A percentile compares a stretch with the other conserved stretches of the same genome.
Evolutionary conservation across 2,797 vertebrate species (phyloP).

Genomic region (Brotula barbata): DNA sequence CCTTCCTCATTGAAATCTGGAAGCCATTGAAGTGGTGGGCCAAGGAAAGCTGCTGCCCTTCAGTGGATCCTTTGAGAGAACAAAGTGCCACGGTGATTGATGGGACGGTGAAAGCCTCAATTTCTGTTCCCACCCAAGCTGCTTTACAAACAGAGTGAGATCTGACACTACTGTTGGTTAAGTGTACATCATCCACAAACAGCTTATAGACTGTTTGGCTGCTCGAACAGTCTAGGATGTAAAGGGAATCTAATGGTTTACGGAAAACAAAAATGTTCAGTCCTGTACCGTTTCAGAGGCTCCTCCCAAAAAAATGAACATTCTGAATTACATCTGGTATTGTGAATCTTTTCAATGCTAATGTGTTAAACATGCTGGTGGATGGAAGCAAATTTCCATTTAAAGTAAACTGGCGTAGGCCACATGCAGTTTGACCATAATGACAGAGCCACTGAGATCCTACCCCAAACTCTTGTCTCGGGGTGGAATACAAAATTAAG

Average conservation of each 20-base stretch:
- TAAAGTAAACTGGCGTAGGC: conserved; percentile 52
- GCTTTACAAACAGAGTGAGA: conserved; percentile 19
- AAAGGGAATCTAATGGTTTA: conserved; percentile 16
- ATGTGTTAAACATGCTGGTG: conserved; percentile 62
- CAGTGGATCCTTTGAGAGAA: conserved; percentile 50
- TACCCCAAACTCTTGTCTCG: conserved; percentile 49
- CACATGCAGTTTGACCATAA: conserved; percentile 67
- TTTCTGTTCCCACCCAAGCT: conserved; percentile 20
- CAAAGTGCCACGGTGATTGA: conserved; percentile 64
- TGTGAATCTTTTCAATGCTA: conserved; percentile 35
- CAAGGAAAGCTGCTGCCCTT: conserved; percentile 48
- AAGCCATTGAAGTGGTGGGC: conserved; percentile 67
- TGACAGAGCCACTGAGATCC: conserved; percentile 58
- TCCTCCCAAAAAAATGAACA: conserved; percentile 14
- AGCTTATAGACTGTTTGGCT: conserved; percentile 3
- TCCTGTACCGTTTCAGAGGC: conserved; percentile 21
- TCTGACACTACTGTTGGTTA: conserved; percentile 44
- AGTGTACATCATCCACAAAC: conserved; percentile 40
- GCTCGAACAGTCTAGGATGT: conserved; percentile 5
- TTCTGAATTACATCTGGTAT: conserved; percentile 43
- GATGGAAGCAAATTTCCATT: conserved; percentile 58
- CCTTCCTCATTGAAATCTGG: conserved; percentile 68
- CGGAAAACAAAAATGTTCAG: conserved; percentile 7
- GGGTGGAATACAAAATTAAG: conserved; percentile 50
- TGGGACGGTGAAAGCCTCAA: conserved; percentile 52